Conservation (phyloP, 2,888 invertebrate species). For the Tetanocera ferruginea region DNA sequence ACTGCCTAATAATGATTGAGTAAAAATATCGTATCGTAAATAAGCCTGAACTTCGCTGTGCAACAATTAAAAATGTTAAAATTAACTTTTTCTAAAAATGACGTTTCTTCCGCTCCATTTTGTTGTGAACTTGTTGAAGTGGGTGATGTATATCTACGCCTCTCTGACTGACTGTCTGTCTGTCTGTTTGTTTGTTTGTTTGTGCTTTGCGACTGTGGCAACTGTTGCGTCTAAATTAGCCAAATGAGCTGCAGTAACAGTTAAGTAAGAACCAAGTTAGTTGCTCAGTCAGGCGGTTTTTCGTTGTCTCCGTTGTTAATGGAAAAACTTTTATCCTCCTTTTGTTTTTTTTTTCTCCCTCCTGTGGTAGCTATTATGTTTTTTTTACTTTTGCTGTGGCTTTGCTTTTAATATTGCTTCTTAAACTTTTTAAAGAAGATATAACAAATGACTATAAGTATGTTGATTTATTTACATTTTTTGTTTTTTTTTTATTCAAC, state of each 20-base stretch:
- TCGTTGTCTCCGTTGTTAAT: conserved; percentile 1
- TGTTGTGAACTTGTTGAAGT: too few species aligned
- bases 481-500: not conserved
- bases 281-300: not conserved
- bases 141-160: not conserved
- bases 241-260: conserved; percentile 10
- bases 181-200: not conserved
- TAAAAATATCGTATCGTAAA: too few species aligned
- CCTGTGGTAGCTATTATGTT: not conserved
- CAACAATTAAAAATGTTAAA: too few species aligned
- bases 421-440: not conserved
- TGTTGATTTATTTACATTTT: too few species aligned
- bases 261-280: not conserved
- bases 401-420: not conserved
- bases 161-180: not conserved
- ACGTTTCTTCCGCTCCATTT: too few species aligned
- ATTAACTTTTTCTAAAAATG: too few species aligned
- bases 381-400: not conserved
- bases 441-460: not conserved
- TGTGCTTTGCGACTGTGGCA: not conserved
- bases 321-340: conserved; percentile 2
- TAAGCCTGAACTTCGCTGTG: too few species aligned
- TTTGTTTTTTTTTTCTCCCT: not conserved
- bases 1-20: too few species aligned
- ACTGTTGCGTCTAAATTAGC: conserved; percentile 14